Evolutionary conservation across 1,140 invertebrate genomes (phyloP), one percentile per base, ranked within the genome.

Genomic region (Halesus radiatus): DNA sequence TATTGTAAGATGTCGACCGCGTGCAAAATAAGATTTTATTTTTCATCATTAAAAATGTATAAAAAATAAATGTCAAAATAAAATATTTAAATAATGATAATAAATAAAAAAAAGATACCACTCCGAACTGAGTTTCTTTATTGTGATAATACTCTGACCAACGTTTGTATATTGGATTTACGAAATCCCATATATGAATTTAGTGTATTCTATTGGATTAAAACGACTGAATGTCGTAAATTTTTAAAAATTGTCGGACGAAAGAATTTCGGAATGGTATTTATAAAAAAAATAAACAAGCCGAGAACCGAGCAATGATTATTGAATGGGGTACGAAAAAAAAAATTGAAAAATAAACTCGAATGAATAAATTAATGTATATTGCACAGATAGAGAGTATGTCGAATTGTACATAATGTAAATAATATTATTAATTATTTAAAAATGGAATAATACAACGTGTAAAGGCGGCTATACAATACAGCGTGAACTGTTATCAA

Each of bases 81-180:
- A 45, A 45, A 45, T 45, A 68, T 26, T 73, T 29, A 53, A 72
- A 22, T 52, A 72, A 15, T 45, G n/a, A 37, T 74, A 56, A 53
- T 74, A 56, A 53, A 37, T 70, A 70, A 70, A 37, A 73, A 75
- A 62, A 76, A 37, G 60, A 76, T 58, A 62, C 74, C 74, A 76
- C 58, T 60, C 58, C n/a, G 54, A 60, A 62, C 58, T 45, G 74
- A 60, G 22, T 54, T 74, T 58, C 52, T 74, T 60, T 37, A 76
- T 45, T 76, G 74, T 76, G 74, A 76, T 76, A 76, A 23, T 76
- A 58, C 45, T 72, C 68, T 72, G 68, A 72, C 68, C 68, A 72
- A 72, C 23, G 23, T 53, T 72, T 53, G n/a, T 22, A 52, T 72
- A 29, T n/a, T 20, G 68, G 18, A 72, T 72, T 72, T 72, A 23